Conservation (phyloP, 2,797 vertebrate genomes). For the Semotilus atromaculatus region DNA sequence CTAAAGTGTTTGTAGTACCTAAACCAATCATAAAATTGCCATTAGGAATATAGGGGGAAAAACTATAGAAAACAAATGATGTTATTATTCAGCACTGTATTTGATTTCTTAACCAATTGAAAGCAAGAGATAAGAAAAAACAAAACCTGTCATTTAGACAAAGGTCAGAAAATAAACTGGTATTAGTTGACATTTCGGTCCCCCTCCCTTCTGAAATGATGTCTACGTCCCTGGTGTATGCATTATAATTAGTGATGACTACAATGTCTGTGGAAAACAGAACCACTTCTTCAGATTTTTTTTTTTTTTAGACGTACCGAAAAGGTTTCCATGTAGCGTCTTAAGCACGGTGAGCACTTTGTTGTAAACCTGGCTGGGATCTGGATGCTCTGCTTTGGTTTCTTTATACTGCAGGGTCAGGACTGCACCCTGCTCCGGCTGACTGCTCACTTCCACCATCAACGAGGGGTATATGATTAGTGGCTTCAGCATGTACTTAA, state of each 20-base stretch:
- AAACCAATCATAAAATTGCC: neutral
- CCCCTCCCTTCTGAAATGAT: neutral
- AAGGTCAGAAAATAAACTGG: neutral
- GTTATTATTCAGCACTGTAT: neutral
- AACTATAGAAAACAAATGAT: neutral
- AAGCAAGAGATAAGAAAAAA: neutral
- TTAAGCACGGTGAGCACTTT: slow-evolving; percentile 86
- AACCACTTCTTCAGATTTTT: neutral
- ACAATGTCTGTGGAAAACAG: neutral
- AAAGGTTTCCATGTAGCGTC: slow-evolving; percentile 83
- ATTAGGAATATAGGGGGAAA: neutral
- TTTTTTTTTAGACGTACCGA: slow-evolving; percentile 77
- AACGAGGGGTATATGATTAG: slow-evolving; percentile 82
- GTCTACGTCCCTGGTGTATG: neutral
- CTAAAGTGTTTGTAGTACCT: neutral
- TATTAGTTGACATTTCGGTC: neutral
- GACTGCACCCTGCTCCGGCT: slow-evolving; percentile 70
- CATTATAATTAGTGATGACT: neutral
- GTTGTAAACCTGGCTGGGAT: slow-evolving; percentile 86
- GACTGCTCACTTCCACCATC: slow-evolving; percentile 74
- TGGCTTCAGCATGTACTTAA: slow-evolving; percentile 89
- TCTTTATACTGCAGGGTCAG: slow-evolving; percentile 78
- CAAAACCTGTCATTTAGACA: neutral
- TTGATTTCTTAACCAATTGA: neutral
- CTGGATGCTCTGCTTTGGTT: slow-evolving; percentile 72